Evolutionary conservation across 2,797 vertebrate genomes (phyloP).

Genomic region (Lepus oiostolus): DNA sequence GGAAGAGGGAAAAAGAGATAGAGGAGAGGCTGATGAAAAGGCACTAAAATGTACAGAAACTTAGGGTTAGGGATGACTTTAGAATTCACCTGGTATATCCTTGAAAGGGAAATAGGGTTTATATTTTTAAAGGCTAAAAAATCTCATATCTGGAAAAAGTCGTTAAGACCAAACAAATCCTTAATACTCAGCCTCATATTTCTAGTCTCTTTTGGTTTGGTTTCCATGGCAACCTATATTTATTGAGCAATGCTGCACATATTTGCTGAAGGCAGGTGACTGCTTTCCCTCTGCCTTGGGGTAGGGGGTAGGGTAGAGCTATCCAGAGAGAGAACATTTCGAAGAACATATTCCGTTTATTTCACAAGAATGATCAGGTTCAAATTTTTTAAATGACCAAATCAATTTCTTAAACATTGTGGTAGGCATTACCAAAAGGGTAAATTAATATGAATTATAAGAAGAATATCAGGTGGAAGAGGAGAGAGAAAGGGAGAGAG

Average conservation of each 20-base stretch:
- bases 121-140: neutral
- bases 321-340: neutral
- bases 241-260: neutral
- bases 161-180: conserved; percentile 12
- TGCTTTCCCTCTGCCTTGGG: neutral
- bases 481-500: fast-evolving
- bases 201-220: conserved; percentile 46
- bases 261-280: conserved; percentile 27
- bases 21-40: neutral
- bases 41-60: neutral
- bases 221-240: conserved; percentile 68
- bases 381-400: neutral
- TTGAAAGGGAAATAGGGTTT: neutral
- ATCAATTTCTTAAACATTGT: neutral
- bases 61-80: neutral
- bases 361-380: neutral
- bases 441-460: neutral
- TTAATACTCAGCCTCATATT: conserved; percentile 52
- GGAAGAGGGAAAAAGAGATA: neutral
- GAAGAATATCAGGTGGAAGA: neutral
- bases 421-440: neutral
- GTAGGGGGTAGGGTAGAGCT: fast-evolving
- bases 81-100: neutral
- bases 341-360: neutral
- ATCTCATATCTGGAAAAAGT: neutral